Conservation (phyloP, 1,140 invertebrate species). For the Sitodiplosis mosellana region DNA sequence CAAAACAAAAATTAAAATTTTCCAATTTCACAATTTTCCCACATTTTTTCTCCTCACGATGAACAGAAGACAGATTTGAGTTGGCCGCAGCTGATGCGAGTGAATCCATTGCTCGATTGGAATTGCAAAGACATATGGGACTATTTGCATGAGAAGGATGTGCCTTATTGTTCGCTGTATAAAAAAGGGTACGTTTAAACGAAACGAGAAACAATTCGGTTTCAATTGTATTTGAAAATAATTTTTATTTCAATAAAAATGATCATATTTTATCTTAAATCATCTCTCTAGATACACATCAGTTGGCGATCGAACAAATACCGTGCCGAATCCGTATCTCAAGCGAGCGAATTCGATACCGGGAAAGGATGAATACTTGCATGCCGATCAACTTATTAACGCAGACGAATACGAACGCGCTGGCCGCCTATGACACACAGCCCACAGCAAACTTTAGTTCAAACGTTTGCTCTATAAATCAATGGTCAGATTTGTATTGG, state of each 20-base stretch:
- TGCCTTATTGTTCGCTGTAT: constrained; percentile 82
- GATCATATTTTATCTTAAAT: too few relatives aligned
- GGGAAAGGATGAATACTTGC: constrained; percentile 38
- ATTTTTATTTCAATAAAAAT: too few relatives aligned
- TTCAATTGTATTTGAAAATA: too few relatives aligned
- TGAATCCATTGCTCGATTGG: constrained; percentile 82
- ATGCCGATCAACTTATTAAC: constrained; percentile 62
- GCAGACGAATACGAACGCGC: constrained; percentile 45
- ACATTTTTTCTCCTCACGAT: constrained; percentile 1
- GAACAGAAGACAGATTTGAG: constrained; percentile 57
- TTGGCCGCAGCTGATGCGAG: constrained; percentile 76
- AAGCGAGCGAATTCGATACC: constrained; percentile 27
- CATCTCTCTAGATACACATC: constrained; percentile 71
- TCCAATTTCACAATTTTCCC: neutral
- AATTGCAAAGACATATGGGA: constrained; percentile 76
- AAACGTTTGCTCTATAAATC: too few relatives aligned
- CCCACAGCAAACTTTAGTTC: too few relatives aligned
- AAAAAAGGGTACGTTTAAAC: constrained; percentile 45
- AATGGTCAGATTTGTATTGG: too few relatives aligned
- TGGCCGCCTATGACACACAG: constrained; percentile 30
- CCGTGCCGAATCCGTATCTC: constrained; percentile 58
- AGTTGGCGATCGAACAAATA: constrained; percentile 59
- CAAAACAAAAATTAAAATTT: too few relatives aligned
- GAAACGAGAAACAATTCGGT: too few relatives aligned
- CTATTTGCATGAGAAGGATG: constrained; percentile 52